Conservation (phyloP, 2,888 invertebrate species). For the Formica aserva region DNA sequence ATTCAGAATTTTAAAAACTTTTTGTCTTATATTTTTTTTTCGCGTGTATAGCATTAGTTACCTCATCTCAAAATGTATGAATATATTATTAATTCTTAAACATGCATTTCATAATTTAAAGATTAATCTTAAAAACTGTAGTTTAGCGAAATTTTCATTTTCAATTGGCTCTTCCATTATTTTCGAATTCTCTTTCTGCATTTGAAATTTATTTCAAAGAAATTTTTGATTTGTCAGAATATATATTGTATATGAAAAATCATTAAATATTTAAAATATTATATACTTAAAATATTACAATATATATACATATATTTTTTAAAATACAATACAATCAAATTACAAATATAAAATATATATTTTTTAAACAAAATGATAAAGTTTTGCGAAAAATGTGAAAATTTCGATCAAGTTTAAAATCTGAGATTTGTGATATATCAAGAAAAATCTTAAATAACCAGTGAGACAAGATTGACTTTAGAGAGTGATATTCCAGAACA, state of each 20-base stretch:
- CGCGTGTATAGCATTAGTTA: not conserved
- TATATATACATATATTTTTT: not conserved
- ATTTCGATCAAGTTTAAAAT: not conserved
- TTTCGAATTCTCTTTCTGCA: not conserved
- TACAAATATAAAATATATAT: not conserved
- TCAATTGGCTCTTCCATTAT: not conserved
- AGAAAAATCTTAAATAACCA: not conserved
- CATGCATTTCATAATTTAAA: not conserved
- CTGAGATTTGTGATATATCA: conserved; percentile 1
- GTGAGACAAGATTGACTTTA: not conserved
- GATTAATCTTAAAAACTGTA: not conserved
- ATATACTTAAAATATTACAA: not conserved
- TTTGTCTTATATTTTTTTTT: not conserved
- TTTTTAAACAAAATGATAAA: not conserved
- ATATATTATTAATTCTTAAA: not conserved
- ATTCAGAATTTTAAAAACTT: not conserved
- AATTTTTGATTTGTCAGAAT: not conserved
- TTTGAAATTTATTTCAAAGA: not conserved
- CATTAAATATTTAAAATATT: not conserved
- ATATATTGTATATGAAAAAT: not conserved
- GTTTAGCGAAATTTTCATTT: not conserved
- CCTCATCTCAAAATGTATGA: not conserved
- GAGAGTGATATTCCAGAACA: not conserved
- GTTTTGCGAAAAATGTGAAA: not conserved
- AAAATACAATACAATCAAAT: not conserved